Percentiles rank a stretch among this genome's conserved stretches.
These are phyloP conservation scores for Lethocerus indicus DNA, from an alignment of 1,140 invertebrate species.

Conservation along the genomic window DNA sequence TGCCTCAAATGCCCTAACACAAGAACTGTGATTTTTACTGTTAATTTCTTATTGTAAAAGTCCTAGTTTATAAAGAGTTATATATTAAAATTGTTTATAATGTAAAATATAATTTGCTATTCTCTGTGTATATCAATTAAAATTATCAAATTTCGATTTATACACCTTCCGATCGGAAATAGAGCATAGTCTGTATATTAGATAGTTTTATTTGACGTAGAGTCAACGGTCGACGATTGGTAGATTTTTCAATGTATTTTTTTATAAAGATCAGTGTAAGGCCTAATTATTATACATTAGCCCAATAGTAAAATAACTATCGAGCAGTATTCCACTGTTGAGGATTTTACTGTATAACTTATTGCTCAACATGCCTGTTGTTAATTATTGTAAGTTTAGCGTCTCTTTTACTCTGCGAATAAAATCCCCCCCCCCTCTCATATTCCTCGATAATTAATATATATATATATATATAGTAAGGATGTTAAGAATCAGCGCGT, in stretches of 20 bases:
- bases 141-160: not conserved
- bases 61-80: constrained; percentile 12
- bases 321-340: not conserved
- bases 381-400: too few relatives aligned
- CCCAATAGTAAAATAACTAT: not conserved
- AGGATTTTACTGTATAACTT: too few relatives aligned
- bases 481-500: too few relatives aligned
- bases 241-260: constrained; percentile 10
- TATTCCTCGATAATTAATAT: too few relatives aligned
- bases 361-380: too few relatives aligned
- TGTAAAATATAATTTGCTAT: constrained; percentile 15
- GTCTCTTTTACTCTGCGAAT: too few relatives aligned
- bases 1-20: constrained; percentile 16
- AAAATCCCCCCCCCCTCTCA: too few relatives aligned
- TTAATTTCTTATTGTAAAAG: constrained; percentile 17
- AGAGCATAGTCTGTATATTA: constrained; percentile 7
- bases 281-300: constrained; percentile 7
- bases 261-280: constrained; percentile 6
- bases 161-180: constrained; percentile 10
- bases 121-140: constrained; percentile 11
- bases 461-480: too few relatives aligned
- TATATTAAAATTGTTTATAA: constrained; percentile 17
- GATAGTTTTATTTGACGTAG: constrained; percentile 1
- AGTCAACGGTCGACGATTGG: constrained; percentile 2
- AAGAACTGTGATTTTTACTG: constrained; percentile 19